Percentiles rank a stretch among this genome's conserved stretches.
Conservation (phyloP, 2,888 invertebrate species). For the Rotaria magnacalcarata region DNA sequence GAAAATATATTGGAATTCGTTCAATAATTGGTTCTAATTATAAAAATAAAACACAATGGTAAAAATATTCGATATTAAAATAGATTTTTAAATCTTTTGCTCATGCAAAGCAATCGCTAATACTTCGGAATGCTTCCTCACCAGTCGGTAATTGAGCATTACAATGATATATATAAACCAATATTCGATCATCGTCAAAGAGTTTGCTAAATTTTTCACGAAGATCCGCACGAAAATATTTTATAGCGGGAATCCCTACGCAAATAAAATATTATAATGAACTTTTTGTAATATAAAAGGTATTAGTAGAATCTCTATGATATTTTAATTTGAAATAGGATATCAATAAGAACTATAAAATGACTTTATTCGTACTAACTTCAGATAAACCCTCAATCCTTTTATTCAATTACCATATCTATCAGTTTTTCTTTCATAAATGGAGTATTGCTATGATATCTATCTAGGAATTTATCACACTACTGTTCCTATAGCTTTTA, state of each 20-base stretch:
- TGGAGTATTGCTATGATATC: no score
- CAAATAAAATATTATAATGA: conserved; percentile 51
- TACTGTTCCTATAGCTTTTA: no score
- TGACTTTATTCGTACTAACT: no score
- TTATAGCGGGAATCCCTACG: conserved; percentile 77
- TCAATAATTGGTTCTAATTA: conserved; percentile 73
- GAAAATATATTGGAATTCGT: conserved; percentile 78
- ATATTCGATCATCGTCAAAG: conserved; percentile 64
- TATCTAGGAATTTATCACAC: no score
- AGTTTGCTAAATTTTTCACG: conserved; percentile 71
- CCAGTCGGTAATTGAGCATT: conserved; percentile 65
- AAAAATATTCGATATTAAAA: background rate
- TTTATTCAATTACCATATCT: no score
- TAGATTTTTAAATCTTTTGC: background rate
- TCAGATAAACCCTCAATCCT: no score
- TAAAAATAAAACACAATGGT: no score
- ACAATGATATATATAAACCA: conserved; percentile 90
- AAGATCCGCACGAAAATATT: conserved; percentile 80
- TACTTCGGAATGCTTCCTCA: background rate
- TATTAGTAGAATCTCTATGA: no score
- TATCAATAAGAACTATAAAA: no score
- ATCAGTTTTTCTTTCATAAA: no score
- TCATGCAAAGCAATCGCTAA: background rate
- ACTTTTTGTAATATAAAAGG: no score
- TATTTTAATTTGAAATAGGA: no score